Evolutionary conservation across 2,113 vertebrate species (phyloP).

Genomic region (Zosterops japonicus): DNA sequence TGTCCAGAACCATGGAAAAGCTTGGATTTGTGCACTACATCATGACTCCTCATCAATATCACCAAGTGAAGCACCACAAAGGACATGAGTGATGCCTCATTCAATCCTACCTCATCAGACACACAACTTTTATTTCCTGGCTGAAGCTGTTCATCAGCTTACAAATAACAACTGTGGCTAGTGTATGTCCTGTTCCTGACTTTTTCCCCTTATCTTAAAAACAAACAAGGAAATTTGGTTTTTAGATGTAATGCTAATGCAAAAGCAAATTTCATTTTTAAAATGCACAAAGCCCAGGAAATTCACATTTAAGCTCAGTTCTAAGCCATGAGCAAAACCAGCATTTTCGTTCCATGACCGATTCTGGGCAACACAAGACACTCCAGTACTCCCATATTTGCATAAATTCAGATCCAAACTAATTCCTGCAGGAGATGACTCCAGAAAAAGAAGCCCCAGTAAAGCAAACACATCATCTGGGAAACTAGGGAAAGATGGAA

Average conservation of each 20-base stretch:
- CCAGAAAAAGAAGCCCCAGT: not conserved
- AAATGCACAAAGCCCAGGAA: not conserved
- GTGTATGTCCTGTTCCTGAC: not conserved
- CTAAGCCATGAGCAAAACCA: not conserved
- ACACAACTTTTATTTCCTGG: not conserved
- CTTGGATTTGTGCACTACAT: not conserved
- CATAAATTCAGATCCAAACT: not conserved
- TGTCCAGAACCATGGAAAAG: not conserved
- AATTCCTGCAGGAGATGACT: not conserved
- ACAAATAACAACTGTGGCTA: not conserved
- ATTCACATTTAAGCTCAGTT: not conserved
- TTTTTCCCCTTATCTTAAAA: not conserved
- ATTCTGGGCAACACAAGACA: not conserved
- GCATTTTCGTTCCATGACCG: not conserved
- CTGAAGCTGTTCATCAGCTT: not conserved
- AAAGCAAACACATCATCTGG: not conserved
- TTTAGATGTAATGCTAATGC: not conserved
- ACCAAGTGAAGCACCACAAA: not conserved
- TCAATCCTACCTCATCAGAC: not conserved
- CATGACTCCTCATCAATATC: not conserved
- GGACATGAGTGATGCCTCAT: not conserved
- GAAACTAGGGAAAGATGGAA: not conserved
- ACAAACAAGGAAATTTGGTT: not conserved
- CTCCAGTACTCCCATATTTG: not conserved
- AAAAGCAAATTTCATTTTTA: slow-evolving; percentile 8